A percentile compares a stretch with the other conserved stretches of the same genome.
These are phyloP conservation scores for Pangasianodon gigas DNA, from an alignment of 2,113 vertebrate genomes.

Conservation along the genomic window DNA sequence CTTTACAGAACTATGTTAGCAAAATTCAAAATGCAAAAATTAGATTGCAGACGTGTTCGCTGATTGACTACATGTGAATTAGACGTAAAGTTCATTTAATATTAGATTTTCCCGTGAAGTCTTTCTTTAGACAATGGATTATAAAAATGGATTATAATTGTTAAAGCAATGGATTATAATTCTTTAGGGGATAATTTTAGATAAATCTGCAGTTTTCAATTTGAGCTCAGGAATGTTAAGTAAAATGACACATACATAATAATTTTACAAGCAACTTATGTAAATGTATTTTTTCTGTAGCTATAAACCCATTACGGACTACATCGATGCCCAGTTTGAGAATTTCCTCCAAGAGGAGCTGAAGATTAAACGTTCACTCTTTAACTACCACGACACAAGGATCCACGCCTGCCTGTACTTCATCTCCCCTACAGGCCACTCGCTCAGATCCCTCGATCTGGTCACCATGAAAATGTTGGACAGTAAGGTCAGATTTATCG, in stretches of 20 bases:
- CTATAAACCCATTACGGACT: conserved; percentile 94
- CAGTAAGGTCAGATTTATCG: conserved; percentile 80
- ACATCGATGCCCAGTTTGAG: conserved; percentile 95
- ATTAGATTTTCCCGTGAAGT: too few species aligned
- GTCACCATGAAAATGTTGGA: conserved; percentile 98
- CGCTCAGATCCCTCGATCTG: conserved; percentile 91
- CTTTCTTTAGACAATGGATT: too few species aligned
- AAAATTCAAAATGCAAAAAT: too few species aligned
- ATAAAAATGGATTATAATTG: too few species aligned
- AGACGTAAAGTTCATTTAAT: too few species aligned
- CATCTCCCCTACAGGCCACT: conserved; percentile 91
- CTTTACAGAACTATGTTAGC: too few species aligned
- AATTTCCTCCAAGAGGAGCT: conserved; percentile 94
- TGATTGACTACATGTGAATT: too few species aligned
- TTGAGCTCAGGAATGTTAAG: neutral
- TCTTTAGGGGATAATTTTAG: neutral
- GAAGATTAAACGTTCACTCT: conserved; percentile 91
- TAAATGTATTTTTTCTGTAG: conserved; percentile 74
- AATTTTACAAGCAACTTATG: neutral
- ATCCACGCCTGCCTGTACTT: conserved; percentile 96
- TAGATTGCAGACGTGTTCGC: too few species aligned
- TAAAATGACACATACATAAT: neutral
- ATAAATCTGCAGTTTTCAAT: neutral
- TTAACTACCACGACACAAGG: conserved; percentile 88
- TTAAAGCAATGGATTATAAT: too few species aligned